Conservation (phyloP, 2,888 invertebrate species). For the Laothoe populi region DNA sequence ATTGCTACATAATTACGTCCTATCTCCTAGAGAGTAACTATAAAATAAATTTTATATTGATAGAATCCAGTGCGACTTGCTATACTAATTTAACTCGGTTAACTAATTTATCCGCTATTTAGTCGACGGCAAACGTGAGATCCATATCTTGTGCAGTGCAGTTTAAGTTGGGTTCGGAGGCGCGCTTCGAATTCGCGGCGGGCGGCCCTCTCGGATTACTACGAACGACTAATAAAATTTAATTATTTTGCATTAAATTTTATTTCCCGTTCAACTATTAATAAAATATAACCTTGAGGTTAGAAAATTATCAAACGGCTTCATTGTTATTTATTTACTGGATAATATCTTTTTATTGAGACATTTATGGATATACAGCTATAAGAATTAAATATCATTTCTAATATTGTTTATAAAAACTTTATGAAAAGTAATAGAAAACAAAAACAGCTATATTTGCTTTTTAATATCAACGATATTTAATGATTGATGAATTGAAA, state of each 20-base stretch:
- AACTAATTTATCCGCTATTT: constrained; percentile 81
- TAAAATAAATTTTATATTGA: constrained; percentile 40
- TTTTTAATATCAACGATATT: no score
- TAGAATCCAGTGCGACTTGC: constrained; percentile 49
- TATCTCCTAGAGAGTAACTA: constrained; percentile 27
- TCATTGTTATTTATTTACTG: neutral
- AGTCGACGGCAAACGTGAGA: constrained; percentile 79
- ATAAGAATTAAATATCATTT: no score
- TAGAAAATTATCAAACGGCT: neutral
- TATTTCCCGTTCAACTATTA: constrained; percentile 10
- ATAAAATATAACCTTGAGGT: neutral
- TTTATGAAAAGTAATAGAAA: no score
- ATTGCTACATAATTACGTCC: neutral
- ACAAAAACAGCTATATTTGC: no score
- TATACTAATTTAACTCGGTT: constrained; percentile 73
- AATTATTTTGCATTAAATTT: constrained; percentile 24
- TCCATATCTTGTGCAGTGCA: constrained; percentile 73
- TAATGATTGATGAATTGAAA: no score
- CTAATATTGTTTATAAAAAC: no score
- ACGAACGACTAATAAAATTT: constrained; percentile 27
- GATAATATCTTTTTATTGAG: no score
- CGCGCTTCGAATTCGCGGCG: constrained; percentile 68
- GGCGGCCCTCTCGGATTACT: constrained; percentile 60
- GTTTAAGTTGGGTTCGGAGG: constrained; percentile 64
- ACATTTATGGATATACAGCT: no score